Evolutionary conservation across 2,797 vertebrate species (phyloP).

Genomic region (Coracias cyanogaster): DNA sequence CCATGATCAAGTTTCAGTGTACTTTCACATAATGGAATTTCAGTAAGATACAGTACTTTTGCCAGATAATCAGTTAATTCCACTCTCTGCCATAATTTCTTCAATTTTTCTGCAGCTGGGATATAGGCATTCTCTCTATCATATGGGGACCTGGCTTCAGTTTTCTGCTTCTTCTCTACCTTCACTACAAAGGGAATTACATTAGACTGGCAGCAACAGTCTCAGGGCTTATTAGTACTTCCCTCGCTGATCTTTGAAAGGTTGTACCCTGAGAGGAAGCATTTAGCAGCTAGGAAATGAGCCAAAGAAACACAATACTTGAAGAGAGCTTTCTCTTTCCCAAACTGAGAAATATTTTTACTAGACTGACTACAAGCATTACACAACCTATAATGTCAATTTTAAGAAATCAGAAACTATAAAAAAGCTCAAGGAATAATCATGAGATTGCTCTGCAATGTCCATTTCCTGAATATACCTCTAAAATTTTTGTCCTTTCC

Average conservation of each 20-base stretch:
- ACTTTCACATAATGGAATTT: neutral
- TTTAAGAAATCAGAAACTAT: neutral
- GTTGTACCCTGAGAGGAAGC: neutral
- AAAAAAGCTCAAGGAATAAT: neutral
- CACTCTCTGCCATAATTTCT: neutral
- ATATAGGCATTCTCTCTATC: neutral
- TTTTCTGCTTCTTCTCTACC: conserved; percentile 20
- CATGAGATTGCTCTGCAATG: neutral
- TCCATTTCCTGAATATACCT: neutral
- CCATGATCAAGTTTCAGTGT: neutral
- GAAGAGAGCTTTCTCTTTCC: neutral
- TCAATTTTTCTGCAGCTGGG: neutral
- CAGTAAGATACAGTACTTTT: neutral
- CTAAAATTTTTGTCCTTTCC: neutral
- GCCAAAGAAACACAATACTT: conserved; percentile 1
- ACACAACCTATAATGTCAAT: neutral
- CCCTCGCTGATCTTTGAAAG: conserved; percentile 22
- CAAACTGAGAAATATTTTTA: neutral
- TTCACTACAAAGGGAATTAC: conserved; percentile 37
- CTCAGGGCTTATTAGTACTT: conserved; percentile 31
- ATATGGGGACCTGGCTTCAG: neutral
- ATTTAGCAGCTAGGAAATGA: conserved; percentile 10
- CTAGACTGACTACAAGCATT: neutral
- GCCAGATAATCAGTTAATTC: neutral
- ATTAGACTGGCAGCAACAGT: conserved; percentile 5